A percentile compares a stretch with the other conserved stretches of the same genome.
Evolutionary conservation across 2,113 vertebrate genomes (phyloP).

Genomic region (Myrmecophaga tridactyla): DNA sequence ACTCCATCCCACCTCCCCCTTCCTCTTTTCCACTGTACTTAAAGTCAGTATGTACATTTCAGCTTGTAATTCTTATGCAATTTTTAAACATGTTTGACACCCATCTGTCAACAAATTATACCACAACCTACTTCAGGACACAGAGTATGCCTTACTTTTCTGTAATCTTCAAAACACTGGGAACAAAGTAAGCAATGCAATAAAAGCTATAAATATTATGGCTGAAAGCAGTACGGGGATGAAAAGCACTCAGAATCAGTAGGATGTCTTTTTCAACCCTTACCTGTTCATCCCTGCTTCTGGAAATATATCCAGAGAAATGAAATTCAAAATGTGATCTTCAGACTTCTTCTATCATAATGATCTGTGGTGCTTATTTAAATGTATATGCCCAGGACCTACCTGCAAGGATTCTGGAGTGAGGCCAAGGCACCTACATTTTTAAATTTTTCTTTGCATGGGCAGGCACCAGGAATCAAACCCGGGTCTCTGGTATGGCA

Average conservation of each 20-base stretch:
- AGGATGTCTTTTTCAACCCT: constrained; percentile 28
- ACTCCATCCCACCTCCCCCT: rapidly evolving
- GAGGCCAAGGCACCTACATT: not conserved
- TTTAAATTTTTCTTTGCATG: no score
- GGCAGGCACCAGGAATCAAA: no score
- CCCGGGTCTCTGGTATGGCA: no score
- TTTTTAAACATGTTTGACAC: not conserved
- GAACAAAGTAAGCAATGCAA: not conserved
- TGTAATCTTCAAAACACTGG: constrained; percentile 19
- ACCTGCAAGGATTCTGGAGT: not conserved
- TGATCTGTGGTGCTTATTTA: not conserved
- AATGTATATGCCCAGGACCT: not conserved
- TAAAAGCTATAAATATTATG: constrained; percentile 46
- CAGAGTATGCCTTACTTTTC: constrained; percentile 9
- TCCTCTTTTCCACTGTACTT: not conserved
- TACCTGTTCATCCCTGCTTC: not conserved
- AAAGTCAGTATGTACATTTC: not conserved
- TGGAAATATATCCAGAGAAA: not conserved
- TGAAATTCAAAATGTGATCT: not conserved
- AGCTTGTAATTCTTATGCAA: not conserved
- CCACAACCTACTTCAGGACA: constrained; percentile 18
- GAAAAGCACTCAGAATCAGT: constrained; percentile 45
- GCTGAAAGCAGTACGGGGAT: not conserved
- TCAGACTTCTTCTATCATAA: not conserved
- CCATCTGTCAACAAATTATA: not conserved